Conservation (phyloP, 35 echinoderm and acorn worm genomes). For the Apostichopus japonicus region DNA sequence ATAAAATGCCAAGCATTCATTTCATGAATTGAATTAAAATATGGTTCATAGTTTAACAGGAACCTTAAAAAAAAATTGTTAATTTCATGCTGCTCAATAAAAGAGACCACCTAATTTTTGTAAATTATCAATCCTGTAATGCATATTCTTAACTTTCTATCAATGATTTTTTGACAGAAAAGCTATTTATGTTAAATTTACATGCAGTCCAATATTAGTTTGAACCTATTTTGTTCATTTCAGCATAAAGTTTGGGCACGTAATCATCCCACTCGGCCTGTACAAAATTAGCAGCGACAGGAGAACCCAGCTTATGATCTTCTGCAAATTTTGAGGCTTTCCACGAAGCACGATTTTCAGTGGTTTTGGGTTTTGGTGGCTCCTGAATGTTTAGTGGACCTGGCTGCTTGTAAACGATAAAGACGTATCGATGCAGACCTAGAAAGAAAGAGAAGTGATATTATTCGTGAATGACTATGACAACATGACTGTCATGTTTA, state of each 20-base stretch:
- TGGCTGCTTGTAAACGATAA: conserved; percentile 99
- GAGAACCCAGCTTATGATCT: conserved; percentile 75
- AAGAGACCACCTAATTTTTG: too few species aligned
- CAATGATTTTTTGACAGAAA: too few species aligned
- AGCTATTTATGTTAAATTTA: too few species aligned
- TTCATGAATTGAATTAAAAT: too few species aligned
- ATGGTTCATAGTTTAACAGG: too few species aligned
- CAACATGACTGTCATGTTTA: background rate
- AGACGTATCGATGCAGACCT: conserved; percentile 92
- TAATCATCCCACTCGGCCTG: conserved; percentile 95
- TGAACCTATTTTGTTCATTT: background rate
- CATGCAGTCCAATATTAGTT: too few species aligned
- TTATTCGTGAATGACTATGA: background rate
- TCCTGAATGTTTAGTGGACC: conserved; percentile 58
- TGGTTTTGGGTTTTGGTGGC: conserved; percentile 37
- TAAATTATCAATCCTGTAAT: too few species aligned
- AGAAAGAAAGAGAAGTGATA: background rate
- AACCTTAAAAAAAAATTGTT: too few species aligned
- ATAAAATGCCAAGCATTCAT: too few species aligned
- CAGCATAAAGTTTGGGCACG: conserved; percentile 71
- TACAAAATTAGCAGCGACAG: conserved; percentile 86
- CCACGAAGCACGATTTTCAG: conserved; percentile 62
- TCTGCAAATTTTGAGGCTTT: conserved; percentile 71
- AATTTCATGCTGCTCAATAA: too few species aligned
- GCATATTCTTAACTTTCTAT: too few species aligned